phyloP scores from a whole-genome alignment of 2,888 invertebrate genomes.

The Dryobota labecula region DNA sequence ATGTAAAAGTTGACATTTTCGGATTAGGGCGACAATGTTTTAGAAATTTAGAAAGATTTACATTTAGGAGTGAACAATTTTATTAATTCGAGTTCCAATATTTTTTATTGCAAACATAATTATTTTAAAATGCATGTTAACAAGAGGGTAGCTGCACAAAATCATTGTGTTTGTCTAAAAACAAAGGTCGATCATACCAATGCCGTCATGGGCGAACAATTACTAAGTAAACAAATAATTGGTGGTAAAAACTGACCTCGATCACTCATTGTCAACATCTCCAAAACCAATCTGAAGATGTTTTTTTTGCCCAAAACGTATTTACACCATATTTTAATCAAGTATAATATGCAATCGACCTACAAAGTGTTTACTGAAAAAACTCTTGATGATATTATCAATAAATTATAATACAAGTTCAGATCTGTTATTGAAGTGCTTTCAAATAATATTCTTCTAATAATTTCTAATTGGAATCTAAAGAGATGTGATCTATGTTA shows the following conservation, averaged over 20 bases:
- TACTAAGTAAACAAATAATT: constrained; percentile 78
- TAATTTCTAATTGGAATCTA: constrained; percentile 66
- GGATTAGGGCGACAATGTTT: neutral
- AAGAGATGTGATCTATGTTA: constrained; percentile 66
- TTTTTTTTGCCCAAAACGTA: constrained; percentile 62
- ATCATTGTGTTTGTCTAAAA: constrained; percentile 67
- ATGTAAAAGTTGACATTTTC: neutral
- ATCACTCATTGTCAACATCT: constrained; percentile 80
- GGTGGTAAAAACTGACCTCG: constrained; percentile 83
- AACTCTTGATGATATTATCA: constrained; percentile 11
- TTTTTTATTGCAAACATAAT: neutral
- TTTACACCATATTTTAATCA: constrained; percentile 36
- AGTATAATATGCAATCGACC: constrained; percentile 35
- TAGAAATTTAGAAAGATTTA: neutral
- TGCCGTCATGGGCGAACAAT: constrained; percentile 86
- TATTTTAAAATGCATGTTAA: constrained; percentile 13
- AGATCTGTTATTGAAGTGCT: constrained; percentile 17
- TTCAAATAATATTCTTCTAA: constrained; percentile 30
- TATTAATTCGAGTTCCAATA: neutral
- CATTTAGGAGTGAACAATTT: neutral
- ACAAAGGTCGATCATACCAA: constrained; percentile 83
- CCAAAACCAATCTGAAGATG: constrained; percentile 60
- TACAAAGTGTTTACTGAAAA: constrained; percentile 18
- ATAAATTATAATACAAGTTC: neutral
- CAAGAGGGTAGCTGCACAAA: constrained; percentile 61